These are phyloP conservation scores for Drosophila putrida DNA, from an alignment of 2,888 invertebrate species.

Conservation along the genomic window DNA sequence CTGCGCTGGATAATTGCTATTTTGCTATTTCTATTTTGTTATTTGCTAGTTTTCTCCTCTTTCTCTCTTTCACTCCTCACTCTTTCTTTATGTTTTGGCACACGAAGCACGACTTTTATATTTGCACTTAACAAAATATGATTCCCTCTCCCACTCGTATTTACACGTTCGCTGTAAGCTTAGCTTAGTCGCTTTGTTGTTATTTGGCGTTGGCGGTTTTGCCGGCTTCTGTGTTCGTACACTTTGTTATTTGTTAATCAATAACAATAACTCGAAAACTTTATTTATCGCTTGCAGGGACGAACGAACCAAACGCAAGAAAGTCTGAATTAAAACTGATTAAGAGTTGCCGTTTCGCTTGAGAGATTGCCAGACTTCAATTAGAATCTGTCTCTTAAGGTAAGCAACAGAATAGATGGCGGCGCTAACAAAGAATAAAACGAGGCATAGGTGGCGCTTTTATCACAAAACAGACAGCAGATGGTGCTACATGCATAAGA, in stretches of 20 bases:
- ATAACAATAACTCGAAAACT: slow-evolving; percentile 56
- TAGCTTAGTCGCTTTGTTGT: slow-evolving; percentile 38
- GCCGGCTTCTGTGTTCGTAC: slow-evolving; percentile 52
- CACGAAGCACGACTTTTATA: slow-evolving; percentile 49
- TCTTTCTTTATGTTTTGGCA: slow-evolving; percentile 51
- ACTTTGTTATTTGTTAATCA: slow-evolving; percentile 57
- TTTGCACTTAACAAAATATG: slow-evolving; percentile 60
- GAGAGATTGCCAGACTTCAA: too few relatives aligned
- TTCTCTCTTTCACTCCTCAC: slow-evolving; percentile 26
- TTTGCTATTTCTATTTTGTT: slow-evolving; percentile 53
- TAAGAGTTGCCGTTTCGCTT: slow-evolving; percentile 3
- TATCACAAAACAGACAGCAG: too few relatives aligned
- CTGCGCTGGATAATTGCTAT: slow-evolving; percentile 60
- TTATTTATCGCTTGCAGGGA: slow-evolving; percentile 23
- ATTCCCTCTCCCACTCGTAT: slow-evolving; percentile 46
- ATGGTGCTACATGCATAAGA: too few relatives aligned
- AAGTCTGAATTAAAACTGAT: slow-evolving; percentile 64
- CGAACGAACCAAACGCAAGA: slow-evolving; percentile 45
- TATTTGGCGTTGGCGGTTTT: slow-evolving; percentile 23
- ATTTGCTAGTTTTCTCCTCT: slow-evolving; percentile 33
- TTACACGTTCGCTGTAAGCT: slow-evolving; percentile 53
- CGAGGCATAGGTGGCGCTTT: too few relatives aligned
- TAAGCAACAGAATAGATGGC: too few relatives aligned
- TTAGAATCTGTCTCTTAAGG: too few relatives aligned
- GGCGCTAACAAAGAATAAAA: too few relatives aligned